Evolutionary conservation across 2,888 invertebrate species (phyloP).

Genomic region (Ormyrus rosae): DNA sequence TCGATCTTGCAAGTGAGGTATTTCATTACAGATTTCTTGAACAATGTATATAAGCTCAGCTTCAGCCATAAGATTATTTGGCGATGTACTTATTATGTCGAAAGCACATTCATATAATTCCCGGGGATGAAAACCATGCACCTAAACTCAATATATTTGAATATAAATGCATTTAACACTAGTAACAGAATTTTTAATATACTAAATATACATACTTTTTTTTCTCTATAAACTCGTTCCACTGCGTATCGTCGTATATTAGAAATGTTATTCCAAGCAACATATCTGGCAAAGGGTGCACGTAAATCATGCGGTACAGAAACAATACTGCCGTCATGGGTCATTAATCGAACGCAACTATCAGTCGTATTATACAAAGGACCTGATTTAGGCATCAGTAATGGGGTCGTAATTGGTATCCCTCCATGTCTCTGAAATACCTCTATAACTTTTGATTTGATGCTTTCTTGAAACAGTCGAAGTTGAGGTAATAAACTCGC

Average conservation of each 20-base stretch:
- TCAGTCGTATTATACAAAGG: constrained; percentile 79
- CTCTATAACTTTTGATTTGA: constrained; percentile 76
- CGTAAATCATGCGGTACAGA: constrained; percentile 90
- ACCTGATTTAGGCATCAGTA: constrained; percentile 86
- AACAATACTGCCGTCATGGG: constrained; percentile 89
- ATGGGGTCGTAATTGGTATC: constrained; percentile 85
- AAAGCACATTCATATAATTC: constrained; percentile 95
- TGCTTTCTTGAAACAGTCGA: constrained; percentile 64
- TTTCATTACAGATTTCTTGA: constrained; percentile 84
- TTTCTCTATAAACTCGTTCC: constrained; percentile 90
- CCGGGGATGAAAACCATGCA: constrained; percentile 87
- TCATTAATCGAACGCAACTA: constrained; percentile 88
- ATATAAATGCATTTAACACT: neutral
- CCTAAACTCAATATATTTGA: constrained; percentile 60
- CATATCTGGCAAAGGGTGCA: constrained; percentile 87
- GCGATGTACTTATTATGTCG: constrained; percentile 90
- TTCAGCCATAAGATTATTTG: constrained; percentile 86
- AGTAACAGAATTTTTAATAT: too few species aligned
- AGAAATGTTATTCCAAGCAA: constrained; percentile 87
- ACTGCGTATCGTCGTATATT: constrained; percentile 90
- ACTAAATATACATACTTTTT: constrained; percentile 77
- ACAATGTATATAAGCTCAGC: constrained; percentile 90
- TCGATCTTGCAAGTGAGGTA: constrained; percentile 81
- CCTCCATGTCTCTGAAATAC: constrained; percentile 89
- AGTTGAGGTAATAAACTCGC: constrained; percentile 58